phyloP scores from a whole-genome alignment of 2,888 invertebrate genomes.

The Hydroisotoma schaefferi region DNA sequence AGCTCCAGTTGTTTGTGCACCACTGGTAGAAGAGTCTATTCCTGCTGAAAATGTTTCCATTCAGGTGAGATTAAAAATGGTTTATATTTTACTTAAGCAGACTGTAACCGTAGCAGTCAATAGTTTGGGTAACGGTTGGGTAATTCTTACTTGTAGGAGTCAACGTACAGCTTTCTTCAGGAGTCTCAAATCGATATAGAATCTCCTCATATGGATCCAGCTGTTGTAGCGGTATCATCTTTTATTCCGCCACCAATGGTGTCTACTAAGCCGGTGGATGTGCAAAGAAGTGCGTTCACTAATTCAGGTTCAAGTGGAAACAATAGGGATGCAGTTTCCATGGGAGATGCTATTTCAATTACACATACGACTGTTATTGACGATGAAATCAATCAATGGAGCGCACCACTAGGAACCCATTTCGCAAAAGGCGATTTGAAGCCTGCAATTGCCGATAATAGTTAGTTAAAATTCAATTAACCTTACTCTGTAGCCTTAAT shows the following conservation, averaged over 20 bases:
- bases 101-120: too few relatives aligned
- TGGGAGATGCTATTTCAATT: neutral
- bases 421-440: too few relatives aligned
- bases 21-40: neutral
- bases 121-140: too few relatives aligned
- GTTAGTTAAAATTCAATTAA: too few relatives aligned
- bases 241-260: slow-evolving; percentile 39
- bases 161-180: slow-evolving; percentile 61
- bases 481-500: too few relatives aligned
- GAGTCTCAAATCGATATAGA: slow-evolving; percentile 77
- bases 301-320: slow-evolving; percentile 3
- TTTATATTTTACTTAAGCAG: too few relatives aligned
- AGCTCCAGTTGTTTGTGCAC: neutral
- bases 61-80: neutral
- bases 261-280: neutral
- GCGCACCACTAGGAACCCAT: neutral
- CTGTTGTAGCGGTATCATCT: slow-evolving; percentile 50
- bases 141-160: slow-evolving; percentile 29
- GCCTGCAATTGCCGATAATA: too few relatives aligned
- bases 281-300: slow-evolving; percentile 17
- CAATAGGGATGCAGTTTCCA: neutral
- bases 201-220: slow-evolving; percentile 55
- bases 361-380: too few relatives aligned
- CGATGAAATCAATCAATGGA: slow-evolving; percentile 8
- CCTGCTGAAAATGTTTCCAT: neutral